Conservation (phyloP, 2,797 vertebrate genomes). For the Apogon talboti region DNA sequence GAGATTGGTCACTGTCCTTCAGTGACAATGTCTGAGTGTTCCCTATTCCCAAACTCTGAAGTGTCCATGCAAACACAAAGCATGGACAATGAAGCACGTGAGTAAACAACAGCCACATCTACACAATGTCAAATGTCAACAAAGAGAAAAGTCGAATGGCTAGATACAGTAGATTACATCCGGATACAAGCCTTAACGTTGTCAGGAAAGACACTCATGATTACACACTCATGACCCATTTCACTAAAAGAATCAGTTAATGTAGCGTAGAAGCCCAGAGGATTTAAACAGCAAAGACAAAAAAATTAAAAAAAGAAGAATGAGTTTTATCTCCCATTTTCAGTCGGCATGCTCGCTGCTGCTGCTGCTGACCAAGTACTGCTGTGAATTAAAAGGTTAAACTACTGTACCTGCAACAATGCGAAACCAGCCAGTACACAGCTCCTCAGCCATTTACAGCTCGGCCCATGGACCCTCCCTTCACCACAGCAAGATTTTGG, state of each 20-base stretch:
- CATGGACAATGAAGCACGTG: not conserved
- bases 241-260: not conserved
- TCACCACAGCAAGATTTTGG: slow-evolving; percentile 25
- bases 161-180: not conserved
- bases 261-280: not conserved
- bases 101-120: not conserved
- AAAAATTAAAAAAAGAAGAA: not conserved
- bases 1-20: not conserved
- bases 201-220: not conserved
- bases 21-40: not conserved
- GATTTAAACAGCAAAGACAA: not conserved
- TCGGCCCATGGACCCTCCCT: slow-evolving; percentile 41
- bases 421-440: slow-evolving; percentile 75
- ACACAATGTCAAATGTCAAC: not conserved
- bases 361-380: too few species aligned
- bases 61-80: not conserved
- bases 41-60: not conserved
- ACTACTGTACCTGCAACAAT: slow-evolving; percentile 72
- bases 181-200: not conserved
- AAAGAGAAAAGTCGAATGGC: not conserved
- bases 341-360: not conserved
- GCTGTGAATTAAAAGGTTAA: slow-evolving; percentile 22
- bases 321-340: not conserved
- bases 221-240: not conserved
- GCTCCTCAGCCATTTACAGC: slow-evolving; percentile 76